phyloP scores from a whole-genome alignment of 2,797 vertebrate genomes.

The Sciurus carolinensis region DNA sequence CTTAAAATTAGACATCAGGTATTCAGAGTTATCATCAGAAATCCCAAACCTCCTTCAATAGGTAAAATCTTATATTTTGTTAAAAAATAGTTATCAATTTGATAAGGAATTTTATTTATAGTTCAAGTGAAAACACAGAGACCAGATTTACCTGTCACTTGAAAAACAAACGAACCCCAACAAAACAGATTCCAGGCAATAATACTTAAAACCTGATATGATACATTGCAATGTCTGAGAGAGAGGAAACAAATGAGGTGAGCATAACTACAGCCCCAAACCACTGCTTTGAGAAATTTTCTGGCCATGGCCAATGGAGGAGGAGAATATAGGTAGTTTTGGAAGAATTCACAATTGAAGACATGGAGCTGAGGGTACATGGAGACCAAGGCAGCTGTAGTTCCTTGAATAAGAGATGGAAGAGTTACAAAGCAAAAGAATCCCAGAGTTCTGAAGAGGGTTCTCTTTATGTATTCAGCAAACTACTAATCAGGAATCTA shows the following conservation, averaged over 20 bases:
- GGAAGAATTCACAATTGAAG: neutral
- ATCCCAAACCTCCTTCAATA: neutral
- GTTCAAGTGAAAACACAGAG: neutral
- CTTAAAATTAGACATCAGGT: constrained; percentile 43
- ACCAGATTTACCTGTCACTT: neutral
- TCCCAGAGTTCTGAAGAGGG: neutral
- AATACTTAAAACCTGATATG: neutral
- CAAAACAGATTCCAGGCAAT: neutral
- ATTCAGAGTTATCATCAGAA: neutral
- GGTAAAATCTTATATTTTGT: neutral
- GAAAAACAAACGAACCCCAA: neutral
- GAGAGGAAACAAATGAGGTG: neutral
- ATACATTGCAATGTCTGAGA: neutral
- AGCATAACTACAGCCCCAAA: neutral
- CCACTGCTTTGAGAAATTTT: neutral
- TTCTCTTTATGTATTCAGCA: neutral
- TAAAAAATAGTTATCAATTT: neutral
- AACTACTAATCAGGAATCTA: neutral
- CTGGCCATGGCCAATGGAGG: neutral
- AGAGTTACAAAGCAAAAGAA: neutral
- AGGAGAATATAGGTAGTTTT: neutral
- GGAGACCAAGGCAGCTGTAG: neutral
- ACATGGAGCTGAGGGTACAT: neutral
- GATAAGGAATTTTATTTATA: neutral
- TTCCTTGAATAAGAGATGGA: neutral